phyloP scores from a whole-genome alignment of 2,113 vertebrate species.

The Tachycineta bicolor region DNA sequence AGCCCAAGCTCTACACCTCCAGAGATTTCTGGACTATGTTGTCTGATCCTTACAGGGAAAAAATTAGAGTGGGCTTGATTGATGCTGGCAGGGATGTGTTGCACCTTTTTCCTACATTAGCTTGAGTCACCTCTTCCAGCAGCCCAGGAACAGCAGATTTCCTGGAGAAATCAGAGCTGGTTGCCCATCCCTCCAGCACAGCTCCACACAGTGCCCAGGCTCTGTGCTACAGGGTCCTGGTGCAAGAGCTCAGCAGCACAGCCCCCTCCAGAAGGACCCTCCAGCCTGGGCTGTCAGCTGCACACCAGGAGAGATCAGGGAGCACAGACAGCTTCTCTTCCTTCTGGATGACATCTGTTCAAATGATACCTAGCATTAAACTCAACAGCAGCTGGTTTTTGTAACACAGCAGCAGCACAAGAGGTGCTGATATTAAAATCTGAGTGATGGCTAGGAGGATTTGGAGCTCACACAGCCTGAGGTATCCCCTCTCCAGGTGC shows the following conservation, averaged over 20 bases:
- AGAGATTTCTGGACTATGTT: neutral
- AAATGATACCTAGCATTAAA: neutral
- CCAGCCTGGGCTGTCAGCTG: neutral
- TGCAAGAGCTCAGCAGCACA: neutral
- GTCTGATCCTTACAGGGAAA: neutral
- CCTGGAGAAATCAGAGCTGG: rapidly evolving
- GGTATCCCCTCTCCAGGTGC: neutral
- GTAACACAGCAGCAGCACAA: neutral
- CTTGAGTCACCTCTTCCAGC: rapidly evolving
- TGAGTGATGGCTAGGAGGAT: neutral
- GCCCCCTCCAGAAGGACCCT: neutral
- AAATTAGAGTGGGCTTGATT: neutral
- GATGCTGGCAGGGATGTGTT: too few relatives aligned
- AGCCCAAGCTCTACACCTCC: neutral
- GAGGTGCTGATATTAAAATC: neutral
- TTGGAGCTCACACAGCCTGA: neutral
- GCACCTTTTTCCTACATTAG: neutral
- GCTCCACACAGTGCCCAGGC: neutral
- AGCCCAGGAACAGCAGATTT: neutral
- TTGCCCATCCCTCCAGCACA: neutral
- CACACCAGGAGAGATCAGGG: neutral
- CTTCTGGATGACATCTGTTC: neutral
- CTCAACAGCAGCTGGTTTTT: neutral
- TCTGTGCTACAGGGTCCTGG: neutral
- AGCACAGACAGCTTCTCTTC: neutral